Base-by-base conservation (phyloP, 1,140 invertebrate species). In the Cydia splendana region DNA sequence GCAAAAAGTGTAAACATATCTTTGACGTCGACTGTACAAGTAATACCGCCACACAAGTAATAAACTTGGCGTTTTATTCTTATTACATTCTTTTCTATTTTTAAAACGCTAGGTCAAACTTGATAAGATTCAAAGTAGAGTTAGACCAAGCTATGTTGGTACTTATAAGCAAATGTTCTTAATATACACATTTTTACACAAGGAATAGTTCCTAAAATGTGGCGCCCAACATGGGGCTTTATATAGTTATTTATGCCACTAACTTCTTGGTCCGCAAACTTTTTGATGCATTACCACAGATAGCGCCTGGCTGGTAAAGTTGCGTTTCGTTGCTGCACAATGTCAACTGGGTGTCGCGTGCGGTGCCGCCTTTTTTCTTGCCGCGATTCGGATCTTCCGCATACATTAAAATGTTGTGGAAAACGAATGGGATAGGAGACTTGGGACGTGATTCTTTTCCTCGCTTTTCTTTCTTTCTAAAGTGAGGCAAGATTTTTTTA, bases 351-450 rank as follows among this genome's bases (percentile, higher is more conserved):
- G 1, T 42, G 67, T 71, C 67, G 67, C 67, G 67, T 71, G 67
- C 15, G 7, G 34, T 42, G 67, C 67, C 15, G n/a, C 67, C 30
- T 71, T 71, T 71, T 71, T 71, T 71, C 67, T 71, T 42, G 12
- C 28, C 67, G 30, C 30, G 67, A 71, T 71, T 71, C 34, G 6
- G 24, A 71, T 71, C 67, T 71, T 71, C 67, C 67, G 67, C n/a
- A 71, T 71, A 71, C 67, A 71, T 71, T 71, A 71, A 18, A 71
- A 71, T 38, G 67, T 15, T 71, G 67, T 42, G 67, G 67, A n/a
- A 62, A 62, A 62, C 10, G 10, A 24, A 62, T 24, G 20, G 9
- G 9, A 62, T n/a, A n/a, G 9, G 57, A 12, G 57, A 53, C 9
- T 62, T 24, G 18, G n/a, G n/a, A 2, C 18, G 20, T 62, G 57